These are phyloP conservation scores for Holocentrus rufus DNA, from an alignment of 2,797 vertebrate genomes.

Conservation along the genomic window DNA sequence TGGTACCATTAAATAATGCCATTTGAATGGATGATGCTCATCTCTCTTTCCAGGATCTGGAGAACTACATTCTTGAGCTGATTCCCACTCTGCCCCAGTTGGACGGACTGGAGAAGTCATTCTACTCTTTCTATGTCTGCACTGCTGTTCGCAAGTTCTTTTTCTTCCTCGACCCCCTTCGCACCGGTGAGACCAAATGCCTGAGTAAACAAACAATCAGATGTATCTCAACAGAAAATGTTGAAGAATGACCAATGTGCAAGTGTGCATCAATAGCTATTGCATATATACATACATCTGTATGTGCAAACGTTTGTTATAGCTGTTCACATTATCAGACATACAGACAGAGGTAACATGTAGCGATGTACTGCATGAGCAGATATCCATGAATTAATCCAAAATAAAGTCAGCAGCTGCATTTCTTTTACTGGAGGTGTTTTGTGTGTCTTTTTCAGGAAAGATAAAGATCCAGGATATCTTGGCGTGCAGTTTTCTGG, in stretches of 20 bases:
- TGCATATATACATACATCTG: too few species aligned
- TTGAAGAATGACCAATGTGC: too few species aligned
- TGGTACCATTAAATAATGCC: too few species aligned
- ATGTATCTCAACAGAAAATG: too few species aligned
- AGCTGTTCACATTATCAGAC: too few species aligned
- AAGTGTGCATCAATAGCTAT: too few species aligned
- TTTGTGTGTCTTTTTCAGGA: slow-evolving; percentile 77
- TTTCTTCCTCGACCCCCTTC: slow-evolving; percentile 97
- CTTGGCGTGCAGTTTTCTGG: slow-evolving; percentile 97
- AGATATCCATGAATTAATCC: too few species aligned
- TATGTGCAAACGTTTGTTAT: too few species aligned
- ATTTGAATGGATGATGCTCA: neutral
- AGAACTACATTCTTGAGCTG: slow-evolving; percentile 98
- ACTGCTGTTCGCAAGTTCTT: slow-evolving; percentile 98
- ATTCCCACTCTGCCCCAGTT: slow-evolving; percentile 97
- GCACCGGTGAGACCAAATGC: slow-evolving; percentile 86
- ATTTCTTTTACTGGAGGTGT: neutral
- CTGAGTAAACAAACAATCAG: neutral
- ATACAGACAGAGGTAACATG: too few species aligned
- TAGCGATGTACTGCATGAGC: neutral
- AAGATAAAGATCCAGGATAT: slow-evolving; percentile 99
- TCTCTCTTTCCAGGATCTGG: slow-evolving; percentile 87
- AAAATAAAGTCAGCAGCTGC: neutral
- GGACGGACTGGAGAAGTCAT: slow-evolving; percentile 98
- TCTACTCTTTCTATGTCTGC: slow-evolving; percentile 98